Percentiles rank a stretch among this genome's conserved stretches.
phyloP scores from a whole-genome alignment of 2,888 invertebrate genomes.

The Caenorhabditis sulstoni region DNA sequence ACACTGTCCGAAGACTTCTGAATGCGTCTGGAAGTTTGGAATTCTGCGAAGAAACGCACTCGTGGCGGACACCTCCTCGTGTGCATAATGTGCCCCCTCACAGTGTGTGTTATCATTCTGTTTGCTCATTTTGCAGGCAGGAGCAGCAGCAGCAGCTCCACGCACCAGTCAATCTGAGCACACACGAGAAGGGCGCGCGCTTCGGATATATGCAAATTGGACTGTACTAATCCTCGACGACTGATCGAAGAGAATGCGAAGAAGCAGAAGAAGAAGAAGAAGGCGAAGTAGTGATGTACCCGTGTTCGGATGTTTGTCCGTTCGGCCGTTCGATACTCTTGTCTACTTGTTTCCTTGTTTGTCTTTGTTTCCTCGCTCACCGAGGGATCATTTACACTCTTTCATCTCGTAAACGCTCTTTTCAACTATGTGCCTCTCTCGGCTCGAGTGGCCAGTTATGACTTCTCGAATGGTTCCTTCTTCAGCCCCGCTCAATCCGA shows the following conservation, averaged over 20 bases:
- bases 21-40: no score
- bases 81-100: conserved; percentile 5
- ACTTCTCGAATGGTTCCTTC: conserved; percentile 2
- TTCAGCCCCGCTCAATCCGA: conserved; percentile 2
- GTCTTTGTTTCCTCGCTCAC: conserved; percentile 5
- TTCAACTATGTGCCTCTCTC: conserved; percentile 5
- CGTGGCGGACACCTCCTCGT: neutral
- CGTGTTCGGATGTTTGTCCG: conserved; percentile 17
- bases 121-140: conserved; percentile 50
- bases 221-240: conserved; percentile 48
- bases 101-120: conserved; percentile 44
- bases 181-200: conserved; percentile 21
- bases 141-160: neutral
- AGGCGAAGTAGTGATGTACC: no score
- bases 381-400: conserved; percentile 53
- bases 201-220: conserved; percentile 54
- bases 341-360: conserved; percentile 37
- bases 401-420: conserved; percentile 54
- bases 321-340: neutral
- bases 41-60: no score
- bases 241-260: no score
- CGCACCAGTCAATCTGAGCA: conserved; percentile 55
- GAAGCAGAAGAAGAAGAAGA: no score
- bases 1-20: no score
- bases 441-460: neutral